Percentiles rank a stretch among this genome's conserved stretches.
These are phyloP conservation scores for Dufourea novaeangliae DNA, from an alignment of 1,140 invertebrate species.

Conservation along the genomic window DNA sequence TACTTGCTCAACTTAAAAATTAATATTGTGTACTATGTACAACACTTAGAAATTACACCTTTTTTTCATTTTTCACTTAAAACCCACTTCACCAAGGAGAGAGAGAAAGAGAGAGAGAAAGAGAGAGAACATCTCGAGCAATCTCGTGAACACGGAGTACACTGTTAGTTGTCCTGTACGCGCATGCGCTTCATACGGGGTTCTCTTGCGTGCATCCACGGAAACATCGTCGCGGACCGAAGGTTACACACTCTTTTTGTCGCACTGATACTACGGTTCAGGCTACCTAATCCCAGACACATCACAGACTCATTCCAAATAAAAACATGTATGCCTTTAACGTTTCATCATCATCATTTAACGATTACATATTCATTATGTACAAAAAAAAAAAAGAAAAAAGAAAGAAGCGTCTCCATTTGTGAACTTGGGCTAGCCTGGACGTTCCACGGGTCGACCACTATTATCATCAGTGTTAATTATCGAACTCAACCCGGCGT, in stretches of 20 bases:
- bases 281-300: constrained; percentile 64
- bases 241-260: constrained; percentile 42
- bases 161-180: constrained; percentile 12
- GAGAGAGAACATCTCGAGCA: constrained; percentile 28
- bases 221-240: constrained; percentile 20
- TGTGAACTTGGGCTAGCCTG: constrained; percentile 63
- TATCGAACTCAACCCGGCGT: constrained; percentile 1
- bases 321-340: constrained; percentile 79
- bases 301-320: constrained; percentile 79
- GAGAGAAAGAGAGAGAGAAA: constrained; percentile 46
- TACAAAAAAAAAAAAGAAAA: too few species aligned
- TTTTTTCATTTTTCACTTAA: constrained; percentile 62
- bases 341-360: constrained; percentile 73
- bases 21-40: constrained; percentile 81
- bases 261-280: constrained; percentile 69
- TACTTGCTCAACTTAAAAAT: constrained; percentile 78
- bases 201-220: not conserved
- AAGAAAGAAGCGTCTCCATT: constrained; percentile 72
- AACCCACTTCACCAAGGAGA: constrained; percentile 73
- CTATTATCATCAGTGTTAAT: not conserved
- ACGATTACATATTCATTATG: constrained; percentile 78
- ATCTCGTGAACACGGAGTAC: constrained; percentile 32
- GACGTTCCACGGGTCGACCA: constrained; percentile 57
- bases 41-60: constrained; percentile 76
- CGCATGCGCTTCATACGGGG: constrained; percentile 35